Evolutionary conservation across 2,888 invertebrate species (phyloP).

Genomic region (Coremacera marginata): DNA sequence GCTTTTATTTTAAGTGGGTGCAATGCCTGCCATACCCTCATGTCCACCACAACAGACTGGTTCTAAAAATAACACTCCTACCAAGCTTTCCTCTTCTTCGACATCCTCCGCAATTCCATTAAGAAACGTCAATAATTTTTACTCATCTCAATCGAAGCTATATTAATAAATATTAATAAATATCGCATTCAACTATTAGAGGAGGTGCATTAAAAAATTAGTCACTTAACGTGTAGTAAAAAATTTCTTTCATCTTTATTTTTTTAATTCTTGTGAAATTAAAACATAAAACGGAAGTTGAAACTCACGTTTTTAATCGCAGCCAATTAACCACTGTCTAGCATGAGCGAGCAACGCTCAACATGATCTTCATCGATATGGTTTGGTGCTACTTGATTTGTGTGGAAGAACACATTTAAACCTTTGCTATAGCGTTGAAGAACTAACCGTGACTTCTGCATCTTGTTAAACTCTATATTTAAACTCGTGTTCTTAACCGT

Average conservation of each 20-base stretch:
- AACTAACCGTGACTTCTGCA: not conserved
- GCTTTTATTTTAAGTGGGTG: conserved; percentile 17
- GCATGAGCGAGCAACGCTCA: not conserved
- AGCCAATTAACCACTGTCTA: conserved; percentile 17
- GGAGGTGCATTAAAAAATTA: conserved; percentile 36
- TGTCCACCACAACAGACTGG: not conserved
- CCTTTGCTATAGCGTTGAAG: not conserved
- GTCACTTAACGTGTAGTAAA: conserved; percentile 42
- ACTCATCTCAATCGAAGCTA: conserved; percentile 23
- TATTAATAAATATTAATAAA: conserved; percentile 33
- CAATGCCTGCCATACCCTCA: conserved; percentile 3
- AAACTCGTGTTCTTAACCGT: not conserved
- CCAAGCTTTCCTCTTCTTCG: not conserved
- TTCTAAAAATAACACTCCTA: conserved; percentile 29
- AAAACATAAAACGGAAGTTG: conserved; percentile 53
- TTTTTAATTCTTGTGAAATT: conserved; percentile 39
- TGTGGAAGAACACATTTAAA: conserved; percentile 15
- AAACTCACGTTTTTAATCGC: conserved; percentile 37
- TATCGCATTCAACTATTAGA: conserved; percentile 21
- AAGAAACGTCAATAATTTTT: conserved; percentile 1
- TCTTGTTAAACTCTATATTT: conserved; percentile 19
- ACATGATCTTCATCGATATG: not conserved
- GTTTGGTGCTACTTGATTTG: not conserved
- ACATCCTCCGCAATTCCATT: not conserved
- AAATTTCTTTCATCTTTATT: conserved; percentile 25